Percentiles rank a stretch among this genome's conserved stretches.
These are phyloP conservation scores for Ceratotherium simum DNA, from an alignment of 2,113 vertebrate species.

Conservation along the genomic window DNA sequence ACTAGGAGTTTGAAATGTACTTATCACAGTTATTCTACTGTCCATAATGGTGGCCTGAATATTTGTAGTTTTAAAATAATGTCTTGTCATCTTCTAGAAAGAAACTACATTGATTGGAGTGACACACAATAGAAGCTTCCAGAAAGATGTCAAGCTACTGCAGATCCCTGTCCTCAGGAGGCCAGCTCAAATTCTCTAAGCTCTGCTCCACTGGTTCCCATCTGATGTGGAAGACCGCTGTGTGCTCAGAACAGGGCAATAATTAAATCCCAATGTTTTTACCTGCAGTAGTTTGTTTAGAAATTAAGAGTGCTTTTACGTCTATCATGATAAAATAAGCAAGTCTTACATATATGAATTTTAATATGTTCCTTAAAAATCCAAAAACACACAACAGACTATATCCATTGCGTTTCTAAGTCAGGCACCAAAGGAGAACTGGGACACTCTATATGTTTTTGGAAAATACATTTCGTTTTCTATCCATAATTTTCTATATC, in stretches of 20 bases:
- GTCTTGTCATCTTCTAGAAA: conserved; percentile 52
- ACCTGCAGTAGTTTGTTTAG: background rate
- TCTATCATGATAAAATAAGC: conserved; percentile 7
- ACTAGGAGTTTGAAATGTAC: background rate
- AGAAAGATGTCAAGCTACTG: background rate
- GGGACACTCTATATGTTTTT: background rate
- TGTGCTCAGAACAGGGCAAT: background rate
- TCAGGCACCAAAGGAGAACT: background rate
- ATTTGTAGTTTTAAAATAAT: conserved; percentile 40
- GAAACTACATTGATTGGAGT: background rate
- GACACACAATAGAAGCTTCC: background rate
- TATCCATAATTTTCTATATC: conserved; percentile 25
- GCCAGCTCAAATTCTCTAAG: background rate
- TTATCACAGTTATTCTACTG: background rate
- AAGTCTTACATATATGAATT: conserved; percentile 40
- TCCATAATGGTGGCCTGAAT: background rate
- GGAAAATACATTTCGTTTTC: conserved; percentile 39
- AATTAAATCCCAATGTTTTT: conserved; percentile 50
- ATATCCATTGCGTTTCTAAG: background rate
- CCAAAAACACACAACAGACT: background rate
- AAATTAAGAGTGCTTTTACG: conserved; percentile 17
- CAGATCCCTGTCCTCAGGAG: background rate
- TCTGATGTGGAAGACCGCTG: background rate
- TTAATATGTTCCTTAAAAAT: conserved; percentile 54
- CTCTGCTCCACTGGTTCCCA: background rate